phyloP scores from a whole-genome alignment of 35 echinoderm and acorn worm species.

The Diadema setosum region DNA sequence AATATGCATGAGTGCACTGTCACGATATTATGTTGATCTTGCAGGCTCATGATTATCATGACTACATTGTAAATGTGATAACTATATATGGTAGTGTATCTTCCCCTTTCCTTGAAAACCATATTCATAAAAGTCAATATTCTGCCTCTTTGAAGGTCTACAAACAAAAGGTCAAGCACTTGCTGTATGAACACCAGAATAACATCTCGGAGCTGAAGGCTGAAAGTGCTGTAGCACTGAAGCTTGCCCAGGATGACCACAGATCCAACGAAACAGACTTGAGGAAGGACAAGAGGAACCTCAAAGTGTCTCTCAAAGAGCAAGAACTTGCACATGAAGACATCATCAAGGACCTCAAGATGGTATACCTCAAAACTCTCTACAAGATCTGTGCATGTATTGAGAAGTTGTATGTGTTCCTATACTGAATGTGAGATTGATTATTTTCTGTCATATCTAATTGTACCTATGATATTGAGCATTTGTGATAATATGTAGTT shows the following conservation, averaged over 20 bases:
- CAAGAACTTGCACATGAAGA: constrained; percentile 97
- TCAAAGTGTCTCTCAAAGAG: constrained; percentile 92
- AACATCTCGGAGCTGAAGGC: constrained; percentile 99
- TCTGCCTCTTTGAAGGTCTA: constrained; percentile 73
- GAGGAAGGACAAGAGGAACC: constrained; percentile 86
- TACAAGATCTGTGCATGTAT: no score
- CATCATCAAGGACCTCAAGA: constrained; percentile 97
- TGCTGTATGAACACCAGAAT: constrained; percentile 98
- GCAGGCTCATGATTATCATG: no score
- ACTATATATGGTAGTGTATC: no score
- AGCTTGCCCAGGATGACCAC: constrained; percentile 93
- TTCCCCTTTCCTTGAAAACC: no score
- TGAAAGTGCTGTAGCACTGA: constrained; percentile 94
- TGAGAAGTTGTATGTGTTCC: not conserved
- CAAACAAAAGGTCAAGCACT: constrained; percentile 99
- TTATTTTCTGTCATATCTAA: not conserved
- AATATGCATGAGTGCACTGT: no score
- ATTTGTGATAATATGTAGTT: no score
- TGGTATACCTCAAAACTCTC: no score
- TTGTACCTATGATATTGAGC: no score
- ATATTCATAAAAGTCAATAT: no score
- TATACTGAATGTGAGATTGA: not conserved
- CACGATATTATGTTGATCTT: no score
- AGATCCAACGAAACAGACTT: constrained; percentile 64
- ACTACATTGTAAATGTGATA: no score